Base-by-base conservation (phyloP, 2,888 invertebrate species). In the Macrosiphum euphorbiae region DNA sequence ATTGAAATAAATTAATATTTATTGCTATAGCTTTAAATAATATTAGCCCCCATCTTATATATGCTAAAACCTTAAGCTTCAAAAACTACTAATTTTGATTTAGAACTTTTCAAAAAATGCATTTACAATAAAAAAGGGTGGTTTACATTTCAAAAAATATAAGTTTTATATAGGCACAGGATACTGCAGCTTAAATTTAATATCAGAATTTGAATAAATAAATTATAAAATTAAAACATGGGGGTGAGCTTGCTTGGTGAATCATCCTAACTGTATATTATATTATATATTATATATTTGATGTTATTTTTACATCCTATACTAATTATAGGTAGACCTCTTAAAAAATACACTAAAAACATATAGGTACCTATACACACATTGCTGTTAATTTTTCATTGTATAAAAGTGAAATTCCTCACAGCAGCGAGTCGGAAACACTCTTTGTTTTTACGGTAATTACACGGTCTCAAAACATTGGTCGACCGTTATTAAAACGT, bases 391-490 rank as follows among this genome's bases (percentile, higher is more conserved):
- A 94, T 61, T 67, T 90, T 94, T 86, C 90, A 61, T 90, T 61
- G 90, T 93, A 89, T 90, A 94, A 90, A 93, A 93, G 93, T 93
- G 93, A 93, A 93, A 93, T 93, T 93, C 89, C 85, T 47, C 41
- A 85, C 26, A 44, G 89, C 88, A 90, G 58, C 41, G 93, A 90
- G 86, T 94, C 94, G 94, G 67, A 94, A 94, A 94, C 94, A 94
- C 94, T 94, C 86, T 94, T 94, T 94, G 94, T 94, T 94, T 94
- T 94, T 94, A 94, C 94, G 90, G 94, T 90, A 94, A 94, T 94
- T 94, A 94, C 94, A 94, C 86, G 94, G 94, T 94, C 94, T 86
- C 67, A 35, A 94, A 94, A 86, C 90, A 61, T 58, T 35, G 90
- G 94, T 87, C 90, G 94, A 90, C 94, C 94, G 94, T 94, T 94